Evolutionary conservation across 2,888 invertebrate genomes (phyloP).

Genomic region (Cryptocheilus praepositus): DNA sequence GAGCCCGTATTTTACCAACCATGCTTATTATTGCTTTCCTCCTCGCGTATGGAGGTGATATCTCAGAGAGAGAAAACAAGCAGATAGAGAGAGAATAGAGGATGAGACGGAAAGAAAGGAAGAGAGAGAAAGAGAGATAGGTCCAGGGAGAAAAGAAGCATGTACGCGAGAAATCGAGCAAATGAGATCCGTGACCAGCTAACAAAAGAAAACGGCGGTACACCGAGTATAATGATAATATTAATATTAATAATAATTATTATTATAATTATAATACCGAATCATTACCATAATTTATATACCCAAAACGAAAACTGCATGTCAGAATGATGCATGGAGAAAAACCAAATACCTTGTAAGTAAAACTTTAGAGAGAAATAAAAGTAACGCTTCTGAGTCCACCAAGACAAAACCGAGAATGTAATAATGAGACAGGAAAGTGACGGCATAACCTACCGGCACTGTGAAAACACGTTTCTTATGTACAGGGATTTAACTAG

Average conservation of each 20-base stretch:
- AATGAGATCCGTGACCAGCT: slow-evolving; percentile 27
- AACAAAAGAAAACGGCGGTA: slow-evolving; percentile 18
- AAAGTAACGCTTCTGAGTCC: slow-evolving; percentile 56
- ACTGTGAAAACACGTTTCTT: slow-evolving; percentile 50
- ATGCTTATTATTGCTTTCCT: too few species aligned
- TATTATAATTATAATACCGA: slow-evolving; percentile 71
- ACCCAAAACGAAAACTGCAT: slow-evolving; percentile 64
- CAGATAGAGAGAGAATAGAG: background rate
- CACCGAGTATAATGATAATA: slow-evolving; percentile 64
- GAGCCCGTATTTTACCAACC: too few species aligned
- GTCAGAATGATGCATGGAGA: slow-evolving; percentile 61
- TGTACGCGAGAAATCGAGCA: slow-evolving; percentile 23
- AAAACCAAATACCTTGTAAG: slow-evolving; percentile 73
- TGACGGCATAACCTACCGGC: slow-evolving; percentile 19
- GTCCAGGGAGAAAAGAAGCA: slow-evolving; percentile 9
- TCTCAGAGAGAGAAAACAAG: background rate
- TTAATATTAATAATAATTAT: slow-evolving; percentile 68
- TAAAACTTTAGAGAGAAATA: slow-evolving; percentile 65
- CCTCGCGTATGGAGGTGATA: background rate
- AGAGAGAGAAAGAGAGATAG: background rate
- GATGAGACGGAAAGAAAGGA: background rate
- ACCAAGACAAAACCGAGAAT: slow-evolving; percentile 36
- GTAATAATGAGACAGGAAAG: slow-evolving; percentile 22
- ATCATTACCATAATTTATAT: slow-evolving; percentile 75
- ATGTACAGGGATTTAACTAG: slow-evolving; percentile 73